These are phyloP conservation scores for Lucilia cuprina DNA, from an alignment of 1,140 invertebrate species.

Conservation along the genomic window DNA sequence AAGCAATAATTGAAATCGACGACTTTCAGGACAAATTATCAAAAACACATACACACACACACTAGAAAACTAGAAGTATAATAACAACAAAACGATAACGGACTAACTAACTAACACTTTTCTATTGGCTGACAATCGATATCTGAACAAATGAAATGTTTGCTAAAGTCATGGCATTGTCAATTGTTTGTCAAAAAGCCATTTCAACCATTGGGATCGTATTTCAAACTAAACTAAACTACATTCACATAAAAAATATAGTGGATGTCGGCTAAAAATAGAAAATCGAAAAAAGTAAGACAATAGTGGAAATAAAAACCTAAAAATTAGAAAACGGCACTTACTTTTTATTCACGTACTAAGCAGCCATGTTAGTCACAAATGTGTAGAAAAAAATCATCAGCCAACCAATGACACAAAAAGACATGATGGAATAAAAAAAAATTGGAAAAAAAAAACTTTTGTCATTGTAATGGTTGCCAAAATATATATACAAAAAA, in stretches of 20 bases:
- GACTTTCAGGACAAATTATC: constrained; percentile 21
- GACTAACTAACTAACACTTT: not conserved
- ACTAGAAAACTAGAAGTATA: not conserved
- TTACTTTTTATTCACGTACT: not conserved
- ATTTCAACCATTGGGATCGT: constrained; percentile 10
- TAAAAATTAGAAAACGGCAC: not conserved
- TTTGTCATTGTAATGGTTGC: not conserved
- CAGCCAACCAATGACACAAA: not conserved
- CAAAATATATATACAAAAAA: not conserved
- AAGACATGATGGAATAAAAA: not conserved
- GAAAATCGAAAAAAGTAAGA: not conserved
- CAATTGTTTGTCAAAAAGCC: constrained; percentile 32
- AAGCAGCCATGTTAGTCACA: constrained; percentile 6
- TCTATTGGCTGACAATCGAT: constrained; percentile 28
- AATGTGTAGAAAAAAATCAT: not conserved
- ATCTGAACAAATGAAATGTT: not conserved
- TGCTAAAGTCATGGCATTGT: constrained; percentile 21
- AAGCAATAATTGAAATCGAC: not conserved
- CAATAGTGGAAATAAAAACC: not conserved
- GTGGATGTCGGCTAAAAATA: not conserved
- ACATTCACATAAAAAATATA: not conserved
- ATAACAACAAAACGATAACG: not conserved
- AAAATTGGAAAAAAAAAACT: not conserved
- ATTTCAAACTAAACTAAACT: constrained; percentile 4
- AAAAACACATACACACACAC: not conserved